Evolutionary conservation across 2,113 vertebrate species (phyloP), one percentile per base, ranked within the genome.

Genomic region (Strix aluco): DNA sequence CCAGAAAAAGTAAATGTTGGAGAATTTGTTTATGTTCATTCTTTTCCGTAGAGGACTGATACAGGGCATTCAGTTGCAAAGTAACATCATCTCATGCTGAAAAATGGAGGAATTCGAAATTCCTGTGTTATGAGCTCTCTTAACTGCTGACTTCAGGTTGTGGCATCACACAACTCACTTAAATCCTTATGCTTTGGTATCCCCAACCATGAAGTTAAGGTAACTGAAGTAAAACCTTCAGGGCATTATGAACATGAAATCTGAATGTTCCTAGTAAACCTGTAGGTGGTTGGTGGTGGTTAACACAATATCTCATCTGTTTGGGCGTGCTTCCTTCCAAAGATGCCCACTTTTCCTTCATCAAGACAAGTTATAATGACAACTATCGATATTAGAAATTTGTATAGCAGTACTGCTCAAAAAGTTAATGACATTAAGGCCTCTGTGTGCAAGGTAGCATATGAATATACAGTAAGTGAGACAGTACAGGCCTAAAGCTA

Each of bases 31-130:
- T 85, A 10, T 69, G 32, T 90, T 79, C 44, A 21, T 85, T 87
- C n/a, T 77, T 77, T 61, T 5, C 0, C 1, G 0, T 9, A 40
- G 34, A 77, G 21, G 27, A 74, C 17, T 44, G 38, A 42, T 27
- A 61, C 1, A 32, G 26, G 47, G 8, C 61, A 87, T 89, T 92
- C 84, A 89, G 47, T 69, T 89, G 20, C 57, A 55, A 89, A 71
- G 30, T 20, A 71, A 19, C 5, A 19, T 84, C 71, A 59, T 59
- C 36, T 70, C 22, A 16, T 2, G 2, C 23, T 73, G 54, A 85
- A 61, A 82, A 86, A 14, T 36, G 9, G 22, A 73, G 11, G 63
- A 89, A 57, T 30, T 38, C 46, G 9, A 27, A 75, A 57, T 69
- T 69, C 36, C 16, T 38, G 1, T 14, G 26, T 80, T 73, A 30